Conservation (phyloP, 2,888 invertebrate genomes). For the Pyrochroa serraticornis region DNA sequence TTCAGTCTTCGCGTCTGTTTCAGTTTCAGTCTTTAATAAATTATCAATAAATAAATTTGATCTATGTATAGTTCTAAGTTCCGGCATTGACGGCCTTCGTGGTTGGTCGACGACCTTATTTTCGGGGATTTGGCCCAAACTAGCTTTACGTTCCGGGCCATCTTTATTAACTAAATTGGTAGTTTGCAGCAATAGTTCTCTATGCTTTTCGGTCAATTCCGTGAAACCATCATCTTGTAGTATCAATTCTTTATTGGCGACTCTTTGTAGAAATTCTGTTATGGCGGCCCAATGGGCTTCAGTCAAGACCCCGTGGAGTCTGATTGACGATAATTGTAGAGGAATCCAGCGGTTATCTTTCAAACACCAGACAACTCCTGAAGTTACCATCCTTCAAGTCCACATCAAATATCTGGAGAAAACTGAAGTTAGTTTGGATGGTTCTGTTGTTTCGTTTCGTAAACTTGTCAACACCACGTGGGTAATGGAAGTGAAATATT, state of each 20-base stretch:
- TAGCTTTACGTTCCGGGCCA: slow-evolving; percentile 43
- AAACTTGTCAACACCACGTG: background rate
- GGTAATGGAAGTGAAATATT: slow-evolving; percentile 9
- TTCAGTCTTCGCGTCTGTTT: slow-evolving; percentile 47
- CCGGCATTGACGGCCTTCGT: slow-evolving; percentile 50
- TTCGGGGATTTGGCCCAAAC: slow-evolving; percentile 50
- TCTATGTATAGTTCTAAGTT: slow-evolving; percentile 47
- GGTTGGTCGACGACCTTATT: slow-evolving; percentile 47
- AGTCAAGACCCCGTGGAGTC: slow-evolving; percentile 69
- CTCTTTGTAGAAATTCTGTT: slow-evolving; percentile 68
- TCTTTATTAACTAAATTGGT: slow-evolving; percentile 29
- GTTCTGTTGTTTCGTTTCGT: background rate
- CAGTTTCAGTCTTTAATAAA: slow-evolving; percentile 52
- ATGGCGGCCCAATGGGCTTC: slow-evolving; percentile 71
- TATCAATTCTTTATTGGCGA: slow-evolving; percentile 68
- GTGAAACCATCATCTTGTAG: slow-evolving; percentile 60
- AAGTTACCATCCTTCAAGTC: slow-evolving; percentile 64
- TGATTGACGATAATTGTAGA: slow-evolving; percentile 69
- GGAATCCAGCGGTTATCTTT: slow-evolving; percentile 73
- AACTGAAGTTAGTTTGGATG: too few relatives aligned
- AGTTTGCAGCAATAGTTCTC: slow-evolving; percentile 48
- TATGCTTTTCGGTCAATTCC: slow-evolving; percentile 55
- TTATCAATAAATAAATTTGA: slow-evolving; percentile 56
- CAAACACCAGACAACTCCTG: slow-evolving; percentile 72
- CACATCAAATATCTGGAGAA: too few relatives aligned